Evolutionary conservation across 2,113 vertebrate species (phyloP).

Genomic region (Hydrochoerus hydrochaeris): DNA sequence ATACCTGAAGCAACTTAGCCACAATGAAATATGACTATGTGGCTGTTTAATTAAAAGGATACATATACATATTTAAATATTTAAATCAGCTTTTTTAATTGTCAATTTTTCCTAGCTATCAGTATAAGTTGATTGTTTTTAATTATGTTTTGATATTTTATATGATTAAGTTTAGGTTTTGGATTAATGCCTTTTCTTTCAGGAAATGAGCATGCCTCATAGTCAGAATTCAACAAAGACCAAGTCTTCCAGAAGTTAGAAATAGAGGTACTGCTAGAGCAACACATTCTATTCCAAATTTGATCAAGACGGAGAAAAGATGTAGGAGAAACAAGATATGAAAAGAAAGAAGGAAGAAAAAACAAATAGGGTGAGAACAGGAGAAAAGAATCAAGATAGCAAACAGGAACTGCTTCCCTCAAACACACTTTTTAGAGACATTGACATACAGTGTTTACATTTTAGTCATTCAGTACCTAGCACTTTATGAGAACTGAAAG

Average conservation of each 20-base stretch:
- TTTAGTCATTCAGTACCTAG: background rate
- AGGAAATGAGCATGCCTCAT: background rate
- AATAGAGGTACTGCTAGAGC: background rate
- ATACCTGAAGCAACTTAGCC: slow-evolving; percentile 44
- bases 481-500: background rate
- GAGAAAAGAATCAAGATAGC: background rate
- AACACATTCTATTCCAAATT: background rate
- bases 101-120: background rate
- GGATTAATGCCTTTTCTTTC: background rate
- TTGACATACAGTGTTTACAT: background rate
- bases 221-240: background rate
- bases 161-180: background rate
- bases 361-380: background rate
- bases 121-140: background rate
- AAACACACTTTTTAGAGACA: background rate
- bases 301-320: background rate
- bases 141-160: background rate
- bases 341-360: background rate
- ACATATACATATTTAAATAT: background rate
- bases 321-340: fast-evolving
- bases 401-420: background rate
- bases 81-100: background rate
- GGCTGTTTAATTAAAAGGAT: slow-evolving; percentile 6
- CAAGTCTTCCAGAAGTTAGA: background rate
- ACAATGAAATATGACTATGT: slow-evolving; percentile 42